Evolutionary conservation across 2,797 vertebrate genomes (phyloP).

Genomic region (Anguilla megastoma): DNA sequence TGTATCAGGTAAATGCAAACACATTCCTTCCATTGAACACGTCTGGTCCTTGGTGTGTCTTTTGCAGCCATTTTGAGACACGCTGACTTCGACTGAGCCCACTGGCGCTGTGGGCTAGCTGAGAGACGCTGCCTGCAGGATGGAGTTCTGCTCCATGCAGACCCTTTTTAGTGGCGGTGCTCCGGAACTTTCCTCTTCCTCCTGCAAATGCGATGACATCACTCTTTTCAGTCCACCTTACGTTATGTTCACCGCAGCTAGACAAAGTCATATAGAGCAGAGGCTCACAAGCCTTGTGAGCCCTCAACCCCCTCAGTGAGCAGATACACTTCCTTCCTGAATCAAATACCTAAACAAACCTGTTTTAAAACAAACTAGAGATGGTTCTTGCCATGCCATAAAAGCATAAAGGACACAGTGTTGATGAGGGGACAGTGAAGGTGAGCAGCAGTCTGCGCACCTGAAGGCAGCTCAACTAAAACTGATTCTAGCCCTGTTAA

Average conservation of each 20-base stretch:
- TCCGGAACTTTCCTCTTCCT: constrained; percentile 81
- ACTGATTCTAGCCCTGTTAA: neutral
- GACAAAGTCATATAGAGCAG: neutral
- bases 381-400: neutral
- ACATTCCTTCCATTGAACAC: constrained; percentile 26
- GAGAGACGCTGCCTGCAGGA: constrained; percentile 70
- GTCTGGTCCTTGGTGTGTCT: constrained; percentile 38
- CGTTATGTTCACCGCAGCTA: no score
- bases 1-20: constrained; percentile 30
- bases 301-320: neutral
- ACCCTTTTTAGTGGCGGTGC: constrained; percentile 93
- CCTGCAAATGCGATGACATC: constrained; percentile 56
- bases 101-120: constrained; percentile 76
- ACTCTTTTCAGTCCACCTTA: neutral
- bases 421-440: no score
- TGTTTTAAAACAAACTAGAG: neutral
- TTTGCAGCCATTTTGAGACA: constrained; percentile 34
- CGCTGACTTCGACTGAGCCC: neutral
- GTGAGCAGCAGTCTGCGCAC: no score
- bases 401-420: neutral
- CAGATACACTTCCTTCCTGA: neutral
- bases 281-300: neutral
- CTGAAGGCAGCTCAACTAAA: neutral
- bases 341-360: neutral
- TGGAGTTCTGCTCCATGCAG: constrained; percentile 83